Percentiles rank a stretch among this genome's conserved stretches.
Conservation (phyloP, 2,888 invertebrate genomes). For the Loripinus fragilis region DNA sequence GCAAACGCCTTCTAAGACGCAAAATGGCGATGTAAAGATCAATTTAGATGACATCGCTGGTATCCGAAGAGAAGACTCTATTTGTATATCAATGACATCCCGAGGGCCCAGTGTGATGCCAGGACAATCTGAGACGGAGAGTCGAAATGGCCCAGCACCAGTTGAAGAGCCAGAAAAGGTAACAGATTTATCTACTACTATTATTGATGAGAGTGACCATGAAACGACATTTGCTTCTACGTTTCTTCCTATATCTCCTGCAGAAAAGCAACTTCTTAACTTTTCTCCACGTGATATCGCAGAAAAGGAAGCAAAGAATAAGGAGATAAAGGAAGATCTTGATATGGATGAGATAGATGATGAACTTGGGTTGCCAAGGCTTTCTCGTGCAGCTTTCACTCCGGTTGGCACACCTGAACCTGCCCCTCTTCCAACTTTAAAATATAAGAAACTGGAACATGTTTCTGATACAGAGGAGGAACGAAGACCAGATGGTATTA, state of each 20-base stretch:
- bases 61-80: constrained; percentile 56
- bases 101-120: constrained; percentile 48
- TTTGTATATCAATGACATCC: constrained; percentile 52
- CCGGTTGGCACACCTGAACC: constrained; percentile 45
- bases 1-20: constrained; percentile 23
- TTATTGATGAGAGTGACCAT: constrained; percentile 47
- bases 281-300: constrained; percentile 52
- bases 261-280: constrained; percentile 46
- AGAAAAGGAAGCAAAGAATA: constrained; percentile 42
- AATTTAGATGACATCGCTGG: constrained; percentile 34
- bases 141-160: constrained; percentile 40
- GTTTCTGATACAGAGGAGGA: constrained; percentile 39
- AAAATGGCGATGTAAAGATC: constrained; percentile 52
- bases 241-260: constrained; percentile 53
- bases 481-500: constrained; percentile 39
- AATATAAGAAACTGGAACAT: constrained; percentile 37
- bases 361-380: constrained; percentile 54
- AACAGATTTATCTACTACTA: constrained; percentile 44
- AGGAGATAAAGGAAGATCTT: constrained; percentile 31
- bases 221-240: constrained; percentile 52
- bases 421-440: constrained; percentile 37
- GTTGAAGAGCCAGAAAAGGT: constrained; percentile 59
- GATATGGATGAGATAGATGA: constrained; percentile 61
- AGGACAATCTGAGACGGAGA: constrained; percentile 25
- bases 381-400: constrained; percentile 57